A percentile compares a stretch with the other conserved stretches of the same genome.
phyloP scores from a whole-genome alignment of 1,140 invertebrate genomes.

The Drosophila oshimai region DNA sequence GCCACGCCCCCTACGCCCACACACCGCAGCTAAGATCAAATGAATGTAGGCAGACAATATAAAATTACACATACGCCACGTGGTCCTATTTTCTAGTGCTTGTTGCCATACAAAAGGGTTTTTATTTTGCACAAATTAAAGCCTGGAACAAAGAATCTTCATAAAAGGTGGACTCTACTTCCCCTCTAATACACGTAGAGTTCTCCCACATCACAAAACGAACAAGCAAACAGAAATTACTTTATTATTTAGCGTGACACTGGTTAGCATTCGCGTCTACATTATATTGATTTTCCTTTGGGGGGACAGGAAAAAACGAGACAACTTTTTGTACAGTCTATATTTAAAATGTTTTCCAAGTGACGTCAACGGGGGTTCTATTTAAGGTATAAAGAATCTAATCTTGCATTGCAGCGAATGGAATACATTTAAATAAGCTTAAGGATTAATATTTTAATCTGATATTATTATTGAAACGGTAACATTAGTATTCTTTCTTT shows the following conservation, averaged over 20 bases:
- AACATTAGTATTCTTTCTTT: too few relatives aligned
- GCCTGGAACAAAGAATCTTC: background rate
- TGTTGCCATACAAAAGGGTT: background rate
- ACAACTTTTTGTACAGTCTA: slow-evolving; percentile 46
- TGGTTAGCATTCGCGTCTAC: slow-evolving; percentile 33
- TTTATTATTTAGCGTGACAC: slow-evolving; percentile 53
- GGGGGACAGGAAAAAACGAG: background rate
- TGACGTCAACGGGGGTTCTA: slow-evolving; percentile 15
- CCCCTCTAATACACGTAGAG: slow-evolving; percentile 1
- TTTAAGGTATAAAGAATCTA: background rate
- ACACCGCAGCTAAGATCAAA: slow-evolving; percentile 52
- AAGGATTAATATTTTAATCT: background rate
- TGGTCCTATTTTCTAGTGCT: background rate
- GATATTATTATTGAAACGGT: too few relatives aligned
- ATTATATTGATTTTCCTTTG: slow-evolving; percentile 58
- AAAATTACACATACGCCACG: slow-evolving; percentile 72
- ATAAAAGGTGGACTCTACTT: background rate
- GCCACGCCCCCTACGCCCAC: slow-evolving; percentile 1
- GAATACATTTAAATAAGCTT: background rate
- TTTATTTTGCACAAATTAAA: background rate
- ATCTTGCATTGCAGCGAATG: background rate
- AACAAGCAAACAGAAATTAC: slow-evolving; percentile 40
- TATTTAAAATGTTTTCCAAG: slow-evolving; percentile 49
- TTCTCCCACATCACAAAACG: slow-evolving; percentile 21
- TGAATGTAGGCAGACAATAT: slow-evolving; percentile 47